Percentiles rank a stretch among this genome's conserved stretches.
phyloP scores from a whole-genome alignment of 1,140 invertebrate genomes.

The Pogonomyrmex californicus region DNA sequence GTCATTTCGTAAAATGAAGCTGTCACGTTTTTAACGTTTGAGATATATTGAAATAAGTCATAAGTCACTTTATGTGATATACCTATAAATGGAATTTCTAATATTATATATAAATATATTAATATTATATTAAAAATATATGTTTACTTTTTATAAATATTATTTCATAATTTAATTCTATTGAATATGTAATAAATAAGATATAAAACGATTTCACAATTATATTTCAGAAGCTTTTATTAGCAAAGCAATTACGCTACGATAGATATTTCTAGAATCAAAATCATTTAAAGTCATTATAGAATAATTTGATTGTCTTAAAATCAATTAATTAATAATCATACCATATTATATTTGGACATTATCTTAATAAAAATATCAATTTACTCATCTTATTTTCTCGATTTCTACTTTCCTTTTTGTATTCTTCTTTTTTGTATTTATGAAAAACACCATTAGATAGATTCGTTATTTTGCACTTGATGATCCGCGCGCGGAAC shows the following conservation, averaged over 20 bases:
- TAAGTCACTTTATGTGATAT: neutral
- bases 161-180: neutral
- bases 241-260: neutral
- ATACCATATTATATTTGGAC: neutral
- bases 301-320: constrained; percentile 1
- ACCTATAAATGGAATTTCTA: neutral
- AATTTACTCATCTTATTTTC: constrained; percentile 4
- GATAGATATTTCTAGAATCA: neutral
- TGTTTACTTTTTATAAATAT: neutral
- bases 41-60: constrained; percentile 3
- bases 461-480: constrained; percentile 29
- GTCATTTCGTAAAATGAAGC: neutral
- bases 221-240: neutral
- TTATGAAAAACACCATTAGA: constrained; percentile 9
- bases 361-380: constrained; percentile 11
- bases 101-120: neutral
- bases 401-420: neutral
- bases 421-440: neutral
- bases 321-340: neutral
- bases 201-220: neutral
- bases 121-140: neutral
- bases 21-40: neutral
- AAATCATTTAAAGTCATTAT: neutral
- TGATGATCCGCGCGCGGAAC: neutral
- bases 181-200: neutral